These are phyloP conservation scores for Cossypha dichroa DNA, from an alignment of 2,797 vertebrate species.

Conservation along the genomic window DNA sequence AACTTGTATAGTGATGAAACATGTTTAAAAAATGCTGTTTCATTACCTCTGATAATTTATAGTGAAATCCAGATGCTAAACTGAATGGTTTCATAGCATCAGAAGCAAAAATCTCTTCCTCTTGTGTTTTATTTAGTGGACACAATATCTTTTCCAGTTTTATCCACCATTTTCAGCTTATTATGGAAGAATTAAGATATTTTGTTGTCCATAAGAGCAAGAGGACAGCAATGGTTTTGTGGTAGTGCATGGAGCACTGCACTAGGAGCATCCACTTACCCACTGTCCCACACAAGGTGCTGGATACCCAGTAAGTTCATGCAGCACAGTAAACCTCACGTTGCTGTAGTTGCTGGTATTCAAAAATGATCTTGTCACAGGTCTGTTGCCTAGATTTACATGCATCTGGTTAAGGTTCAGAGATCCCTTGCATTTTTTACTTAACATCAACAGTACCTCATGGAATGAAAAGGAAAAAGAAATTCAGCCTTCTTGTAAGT, in stretches of 20 bases:
- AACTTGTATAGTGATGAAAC: not conserved
- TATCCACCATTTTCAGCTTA: not conserved
- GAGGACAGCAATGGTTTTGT: not conserved
- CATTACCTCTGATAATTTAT: not conserved
- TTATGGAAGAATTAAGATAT: not conserved
- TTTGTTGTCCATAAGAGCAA: not conserved
- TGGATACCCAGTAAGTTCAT: not conserved
- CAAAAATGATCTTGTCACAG: not conserved
- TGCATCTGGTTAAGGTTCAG: not conserved
- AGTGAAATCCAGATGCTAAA: not conserved
- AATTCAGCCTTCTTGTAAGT: not conserved
- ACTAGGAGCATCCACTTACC: not conserved
- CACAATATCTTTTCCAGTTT: not conserved
- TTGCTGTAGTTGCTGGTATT: not conserved
- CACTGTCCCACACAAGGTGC: rapidly evolving
- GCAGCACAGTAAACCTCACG: not conserved
- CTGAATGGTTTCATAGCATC: not conserved
- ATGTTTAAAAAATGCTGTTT: not conserved
- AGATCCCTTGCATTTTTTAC: rapidly evolving
- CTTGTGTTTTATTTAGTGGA: not conserved
- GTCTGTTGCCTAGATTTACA: not conserved
- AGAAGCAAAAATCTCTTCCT: not conserved
- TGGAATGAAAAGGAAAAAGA: not conserved
- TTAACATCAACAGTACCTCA: not conserved
- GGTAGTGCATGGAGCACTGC: no score